Percentiles rank a stretch among this genome's conserved stretches.
phyloP scores from a whole-genome alignment of 2,797 vertebrate species.

The Mormyrops boulengeri region DNA sequence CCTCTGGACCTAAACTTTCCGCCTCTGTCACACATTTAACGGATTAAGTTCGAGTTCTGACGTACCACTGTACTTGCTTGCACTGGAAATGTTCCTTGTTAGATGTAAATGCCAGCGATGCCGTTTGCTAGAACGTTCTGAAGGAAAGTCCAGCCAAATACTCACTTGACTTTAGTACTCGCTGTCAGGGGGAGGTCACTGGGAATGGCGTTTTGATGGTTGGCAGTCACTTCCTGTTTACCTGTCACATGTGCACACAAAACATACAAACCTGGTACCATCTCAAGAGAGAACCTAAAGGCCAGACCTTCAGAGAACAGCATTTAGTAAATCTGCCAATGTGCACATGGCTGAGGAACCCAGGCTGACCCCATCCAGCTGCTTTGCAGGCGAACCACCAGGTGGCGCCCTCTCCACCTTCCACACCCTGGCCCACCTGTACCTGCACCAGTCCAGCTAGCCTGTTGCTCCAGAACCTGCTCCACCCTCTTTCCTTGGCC shows the following conservation, averaged over 20 bases:
- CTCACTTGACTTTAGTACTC: constrained; percentile 48
- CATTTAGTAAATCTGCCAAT: neutral
- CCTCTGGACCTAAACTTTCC: neutral
- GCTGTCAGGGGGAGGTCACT: constrained; percentile 50
- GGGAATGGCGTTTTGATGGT: constrained; percentile 53
- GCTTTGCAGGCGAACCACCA: neutral
- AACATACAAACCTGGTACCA: neutral
- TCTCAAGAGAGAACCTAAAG: neutral
- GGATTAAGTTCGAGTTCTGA: too few species aligned
- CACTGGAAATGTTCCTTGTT: neutral
- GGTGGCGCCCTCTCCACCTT: neutral
- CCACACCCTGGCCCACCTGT: constrained; percentile 42
- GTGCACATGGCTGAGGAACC: neutral
- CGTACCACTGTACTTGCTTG: neutral
- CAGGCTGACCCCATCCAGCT: neutral
- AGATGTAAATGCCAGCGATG: neutral
- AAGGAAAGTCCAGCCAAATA: neutral
- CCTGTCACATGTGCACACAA: constrained; percentile 42
- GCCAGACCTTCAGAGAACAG: neutral
- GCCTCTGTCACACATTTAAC: neutral
- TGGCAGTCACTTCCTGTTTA: constrained; percentile 55
- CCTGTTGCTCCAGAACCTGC: neutral
- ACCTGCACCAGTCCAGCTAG: neutral
- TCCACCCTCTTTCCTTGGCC: constrained; percentile 1
- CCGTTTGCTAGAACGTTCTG: neutral